Conservation (phyloP, 1,140 invertebrate species). For the Sycophaga agraensis region DNA sequence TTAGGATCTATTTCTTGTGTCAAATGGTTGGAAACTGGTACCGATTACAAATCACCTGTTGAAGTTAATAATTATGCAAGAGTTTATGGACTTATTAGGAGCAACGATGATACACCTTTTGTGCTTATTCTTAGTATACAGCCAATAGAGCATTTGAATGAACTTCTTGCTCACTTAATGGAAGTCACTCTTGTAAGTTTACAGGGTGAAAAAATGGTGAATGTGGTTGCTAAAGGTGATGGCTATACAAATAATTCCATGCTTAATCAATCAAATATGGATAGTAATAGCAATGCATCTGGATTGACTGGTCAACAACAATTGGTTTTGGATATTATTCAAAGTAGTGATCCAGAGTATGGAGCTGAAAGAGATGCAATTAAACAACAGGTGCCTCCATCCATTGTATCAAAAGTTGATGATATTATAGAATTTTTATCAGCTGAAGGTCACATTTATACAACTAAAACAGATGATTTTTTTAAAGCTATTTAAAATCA, state of each 20-base stretch:
- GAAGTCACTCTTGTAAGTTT: slow-evolving; percentile 38
- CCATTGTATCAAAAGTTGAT: slow-evolving; percentile 37
- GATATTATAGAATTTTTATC: slow-evolving; percentile 51
- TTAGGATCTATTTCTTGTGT: slow-evolving; percentile 40
- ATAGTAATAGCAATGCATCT: not conserved
- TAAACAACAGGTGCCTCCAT: slow-evolving; percentile 35
- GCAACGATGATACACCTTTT: slow-evolving; percentile 37
- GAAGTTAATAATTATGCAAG: slow-evolving; percentile 39
- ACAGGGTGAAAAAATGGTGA: slow-evolving; percentile 33
- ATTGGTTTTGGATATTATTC: slow-evolving; percentile 45
- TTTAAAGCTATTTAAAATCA: slow-evolving; percentile 41
- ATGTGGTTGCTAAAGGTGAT: slow-evolving; percentile 22
- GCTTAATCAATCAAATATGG: not conserved
- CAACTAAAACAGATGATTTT: slow-evolving; percentile 52
- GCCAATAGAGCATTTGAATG: slow-evolving; percentile 38
- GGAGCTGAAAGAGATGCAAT: slow-evolving; percentile 46
- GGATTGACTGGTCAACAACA: slow-evolving; percentile 41
- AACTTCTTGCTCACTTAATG: slow-evolving; percentile 43
- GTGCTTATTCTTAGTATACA: slow-evolving; percentile 41
- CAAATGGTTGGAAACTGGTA: slow-evolving; percentile 49
- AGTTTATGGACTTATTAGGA: slow-evolving; percentile 41
- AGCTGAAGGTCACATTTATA: slow-evolving; percentile 55
- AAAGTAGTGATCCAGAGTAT: slow-evolving; percentile 39
- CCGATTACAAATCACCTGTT: slow-evolving; percentile 22
- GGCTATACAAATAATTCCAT: not conserved